Evolutionary conservation across 2,113 vertebrate species (phyloP).

Genomic region (Poicephalus gulielmi): DNA sequence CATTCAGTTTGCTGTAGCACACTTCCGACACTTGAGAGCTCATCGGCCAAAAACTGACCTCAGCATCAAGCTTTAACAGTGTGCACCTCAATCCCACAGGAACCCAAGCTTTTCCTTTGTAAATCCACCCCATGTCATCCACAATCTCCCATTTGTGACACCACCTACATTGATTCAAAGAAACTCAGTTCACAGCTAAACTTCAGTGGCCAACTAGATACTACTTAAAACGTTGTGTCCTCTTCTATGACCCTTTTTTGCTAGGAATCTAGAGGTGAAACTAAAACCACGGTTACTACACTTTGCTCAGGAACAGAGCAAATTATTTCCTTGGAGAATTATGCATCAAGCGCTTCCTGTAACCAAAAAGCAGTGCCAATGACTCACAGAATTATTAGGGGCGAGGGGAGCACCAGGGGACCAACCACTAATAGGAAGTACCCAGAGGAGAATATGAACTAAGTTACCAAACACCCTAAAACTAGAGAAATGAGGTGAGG

Average conservation of each 20-base stretch:
- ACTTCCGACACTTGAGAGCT: conserved; percentile 90
- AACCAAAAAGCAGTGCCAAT: not conserved
- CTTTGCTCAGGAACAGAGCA: not conserved
- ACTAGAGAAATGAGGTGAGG: not conserved
- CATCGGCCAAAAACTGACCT: conserved; percentile 68
- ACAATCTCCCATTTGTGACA: not conserved
- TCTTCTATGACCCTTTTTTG: not conserved
- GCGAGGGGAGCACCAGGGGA: fast-evolving
- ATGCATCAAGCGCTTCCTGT: fast-evolving
- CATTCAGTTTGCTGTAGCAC: conserved; percentile 80
- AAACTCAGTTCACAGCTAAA: not conserved
- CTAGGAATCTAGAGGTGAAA: not conserved
- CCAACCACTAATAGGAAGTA: not conserved
- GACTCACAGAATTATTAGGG: fast-evolving
- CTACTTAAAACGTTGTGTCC: not conserved
- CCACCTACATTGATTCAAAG: not conserved
- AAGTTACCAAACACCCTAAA: not conserved
- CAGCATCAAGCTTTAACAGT: conserved; percentile 87
- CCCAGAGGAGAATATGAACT: not conserved
- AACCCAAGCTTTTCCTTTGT: not conserved
- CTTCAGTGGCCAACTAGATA: not conserved
- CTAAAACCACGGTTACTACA: not conserved
- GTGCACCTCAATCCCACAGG: conserved; percentile 60
- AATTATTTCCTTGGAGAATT: not conserved
- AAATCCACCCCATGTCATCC: not conserved